These are phyloP conservation scores for Disparrhopalites patrizii DNA, from an alignment of 2,888 invertebrate species.

Conservation along the genomic window DNA sequence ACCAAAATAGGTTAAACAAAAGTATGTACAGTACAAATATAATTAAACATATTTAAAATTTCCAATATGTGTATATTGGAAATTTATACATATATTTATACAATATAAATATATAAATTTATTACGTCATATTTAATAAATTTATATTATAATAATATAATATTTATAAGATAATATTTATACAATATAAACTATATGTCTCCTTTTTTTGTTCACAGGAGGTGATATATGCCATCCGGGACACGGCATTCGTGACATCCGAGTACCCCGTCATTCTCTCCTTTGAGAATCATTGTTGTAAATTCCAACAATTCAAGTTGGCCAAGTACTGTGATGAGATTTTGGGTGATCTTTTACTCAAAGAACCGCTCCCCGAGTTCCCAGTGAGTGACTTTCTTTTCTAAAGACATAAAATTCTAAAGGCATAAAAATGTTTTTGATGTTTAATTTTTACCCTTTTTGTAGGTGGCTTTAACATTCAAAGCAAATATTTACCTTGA, in stretches of 20 bases:
- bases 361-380: conserved; percentile 78
- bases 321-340: conserved; percentile 99
- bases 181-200: no score
- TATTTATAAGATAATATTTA: background rate
- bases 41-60: no score
- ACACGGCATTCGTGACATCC: conserved; percentile 97
- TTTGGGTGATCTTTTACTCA: conserved; percentile 83
- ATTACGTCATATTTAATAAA: background rate
- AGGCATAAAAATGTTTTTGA: no score
- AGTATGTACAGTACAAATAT: no score
- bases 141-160: background rate
- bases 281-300: conserved; percentile 99
- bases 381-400: no score
- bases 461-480: no score
- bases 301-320: conserved; percentile 94
- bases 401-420: no score
- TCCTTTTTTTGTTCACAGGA: conserved; percentile 56
- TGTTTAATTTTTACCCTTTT: no score
- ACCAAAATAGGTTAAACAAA: no score
- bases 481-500: no score
- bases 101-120: background rate
- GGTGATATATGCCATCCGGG: conserved; percentile 93
- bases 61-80: no score
- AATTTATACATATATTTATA: background rate
- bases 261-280: conserved; percentile 96